Base-by-base conservation (phyloP, 2,113 vertebrate species). In the Hyaena hyaena region DNA sequence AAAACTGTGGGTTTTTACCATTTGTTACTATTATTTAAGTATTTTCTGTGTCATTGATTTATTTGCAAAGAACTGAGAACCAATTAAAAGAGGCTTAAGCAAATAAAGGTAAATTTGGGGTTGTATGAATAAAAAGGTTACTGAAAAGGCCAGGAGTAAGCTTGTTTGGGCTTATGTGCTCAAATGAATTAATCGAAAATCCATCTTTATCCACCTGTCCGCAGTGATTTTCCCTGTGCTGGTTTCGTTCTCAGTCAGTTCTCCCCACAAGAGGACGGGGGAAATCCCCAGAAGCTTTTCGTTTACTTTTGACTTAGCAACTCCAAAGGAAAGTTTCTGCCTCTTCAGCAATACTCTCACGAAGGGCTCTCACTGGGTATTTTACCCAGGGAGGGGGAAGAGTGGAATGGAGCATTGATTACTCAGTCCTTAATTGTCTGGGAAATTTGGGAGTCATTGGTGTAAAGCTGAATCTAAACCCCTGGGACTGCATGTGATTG, bases 31-130 rank as follows among this genome's bases (percentile, higher is more conserved):
- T 39, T 77, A 66, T 33, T 86, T 83, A 65, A 55, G 2, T 81
- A 88, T 81, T 90, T 93, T 81, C 39, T 48, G 39, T 66, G 65
- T 63, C 71, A 53, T 53, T 89, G 26, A 71, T 61, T 88, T 90
- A 84, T 92, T 97, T 96, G 43, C 26, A 92, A 92, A 66, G 16
- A 95, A 81, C n/a, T 94, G 55, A 94, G 83, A 90, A 6, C 19
- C 66, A 96, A 93, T 95, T 76, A 85, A 95, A 95, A 88, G 39
- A 61, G 55, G 2, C 23, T 80, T 94, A 84, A 77, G 8, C 14
- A 93, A 96, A 69, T 55, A 74, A 95, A 89, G 14, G 77, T 95
- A 73, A 61, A 84, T 71, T 93, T 93, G 80, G 35, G n/a, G 2
- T 74, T 55, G 28, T 19, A 63, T 76, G 33, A 66, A 71, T 71